Conservation (phyloP, 2,113 vertebrate genomes). For the Coptodon bakossiorum region DNA sequence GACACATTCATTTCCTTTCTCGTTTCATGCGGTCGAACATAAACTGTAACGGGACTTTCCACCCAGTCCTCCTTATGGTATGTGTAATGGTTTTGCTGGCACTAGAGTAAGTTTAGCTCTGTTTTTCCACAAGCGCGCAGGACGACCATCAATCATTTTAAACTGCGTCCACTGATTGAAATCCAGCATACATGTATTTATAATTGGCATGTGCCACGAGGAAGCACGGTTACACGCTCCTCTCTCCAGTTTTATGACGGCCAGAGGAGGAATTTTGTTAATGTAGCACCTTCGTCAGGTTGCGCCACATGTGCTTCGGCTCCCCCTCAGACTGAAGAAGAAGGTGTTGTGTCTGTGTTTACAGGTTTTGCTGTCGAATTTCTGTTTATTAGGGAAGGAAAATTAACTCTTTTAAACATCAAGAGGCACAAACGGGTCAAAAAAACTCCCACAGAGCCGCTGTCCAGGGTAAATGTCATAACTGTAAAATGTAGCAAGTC, state of each 20-base stretch:
- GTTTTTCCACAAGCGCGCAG: not conserved
- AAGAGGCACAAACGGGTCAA: not conserved
- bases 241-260: fast-evolving
- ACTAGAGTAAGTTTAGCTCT: not conserved
- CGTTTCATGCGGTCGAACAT: not conserved
- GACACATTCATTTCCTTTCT: not conserved
- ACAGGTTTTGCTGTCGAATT: not conserved
- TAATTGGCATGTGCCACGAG: not conserved
- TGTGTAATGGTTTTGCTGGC: not conserved
- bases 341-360: not conserved
- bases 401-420: fast-evolving
- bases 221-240: not conserved
- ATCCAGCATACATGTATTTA: not conserved
- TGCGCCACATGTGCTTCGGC: fast-evolving
- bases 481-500: not conserved
- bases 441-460: not conserved
- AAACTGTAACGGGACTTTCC: not conserved
- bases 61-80: not conserved
- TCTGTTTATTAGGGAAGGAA: not conserved
- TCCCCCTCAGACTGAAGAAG: fast-evolving
- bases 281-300: not conserved
- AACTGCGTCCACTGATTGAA: not conserved
- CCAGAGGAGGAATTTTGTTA: not conserved
- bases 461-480: not conserved
- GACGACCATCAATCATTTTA: not conserved